Percentiles rank a stretch among this genome's conserved stretches.
Evolutionary conservation across 2,888 invertebrate species (phyloP).

Genomic region (Disparrhopalites patrizii): DNA sequence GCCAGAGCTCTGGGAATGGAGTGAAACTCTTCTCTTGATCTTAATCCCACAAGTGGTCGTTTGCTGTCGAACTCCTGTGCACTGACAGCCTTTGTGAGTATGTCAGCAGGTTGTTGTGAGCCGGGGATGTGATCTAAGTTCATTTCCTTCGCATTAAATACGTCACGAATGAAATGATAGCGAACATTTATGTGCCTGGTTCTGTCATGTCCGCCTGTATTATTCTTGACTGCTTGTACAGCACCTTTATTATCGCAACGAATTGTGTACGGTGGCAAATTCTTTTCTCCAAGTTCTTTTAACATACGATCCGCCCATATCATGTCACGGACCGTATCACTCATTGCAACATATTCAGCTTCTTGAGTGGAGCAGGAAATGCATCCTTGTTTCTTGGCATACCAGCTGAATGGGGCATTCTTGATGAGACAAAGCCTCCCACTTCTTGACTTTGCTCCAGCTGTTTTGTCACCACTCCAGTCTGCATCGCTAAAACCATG

Average conservation of each 20-base stretch:
- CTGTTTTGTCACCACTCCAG: slow-evolving; percentile 32
- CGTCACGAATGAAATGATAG: slow-evolving; percentile 36
- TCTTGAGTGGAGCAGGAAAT: slow-evolving; percentile 37
- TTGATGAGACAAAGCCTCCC: slow-evolving; percentile 31
- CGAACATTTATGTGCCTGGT: slow-evolving; percentile 44
- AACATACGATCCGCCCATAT: slow-evolving; percentile 32
- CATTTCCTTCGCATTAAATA: slow-evolving; percentile 18
- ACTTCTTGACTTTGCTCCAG: slow-evolving; percentile 40
- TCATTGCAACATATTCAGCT: slow-evolving; percentile 37
- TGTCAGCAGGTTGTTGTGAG: slow-evolving; percentile 11
- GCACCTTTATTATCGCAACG: slow-evolving; percentile 36
- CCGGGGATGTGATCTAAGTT: not conserved
- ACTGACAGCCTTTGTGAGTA: slow-evolving; percentile 17
- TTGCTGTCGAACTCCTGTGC: not conserved
- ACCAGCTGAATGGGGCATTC: slow-evolving; percentile 33
- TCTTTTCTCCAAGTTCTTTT: slow-evolving; percentile 18
- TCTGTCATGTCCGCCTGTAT: slow-evolving; percentile 33
- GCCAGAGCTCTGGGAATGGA: too few relatives aligned
- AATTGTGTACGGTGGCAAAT: slow-evolving; percentile 22
- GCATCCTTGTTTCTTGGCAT: slow-evolving; percentile 32
- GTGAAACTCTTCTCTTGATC: not conserved
- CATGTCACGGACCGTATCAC: slow-evolving; percentile 24
- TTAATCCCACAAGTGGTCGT: slow-evolving; percentile 7
- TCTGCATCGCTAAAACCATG: slow-evolving; percentile 44
- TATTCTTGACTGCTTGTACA: slow-evolving; percentile 34